Conservation (phyloP, 2,797 vertebrate species). For the Halcyon badia region DNA sequence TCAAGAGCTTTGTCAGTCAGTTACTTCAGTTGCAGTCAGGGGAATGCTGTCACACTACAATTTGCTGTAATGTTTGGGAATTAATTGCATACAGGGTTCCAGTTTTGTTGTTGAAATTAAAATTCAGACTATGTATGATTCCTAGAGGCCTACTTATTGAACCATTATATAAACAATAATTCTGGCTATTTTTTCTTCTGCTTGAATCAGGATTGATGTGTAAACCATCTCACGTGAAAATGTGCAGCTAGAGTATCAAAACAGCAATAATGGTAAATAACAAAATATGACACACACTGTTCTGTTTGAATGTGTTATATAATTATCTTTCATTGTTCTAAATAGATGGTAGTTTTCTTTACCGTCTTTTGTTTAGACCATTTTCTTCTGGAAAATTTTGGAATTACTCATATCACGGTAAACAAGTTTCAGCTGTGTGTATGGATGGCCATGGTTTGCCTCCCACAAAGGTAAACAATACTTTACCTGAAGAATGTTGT, state of each 20-base stretch:
- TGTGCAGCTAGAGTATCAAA: neutral
- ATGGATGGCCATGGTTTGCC: accelerated
- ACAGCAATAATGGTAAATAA: neutral
- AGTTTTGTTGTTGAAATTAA: neutral
- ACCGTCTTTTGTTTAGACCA: neutral
- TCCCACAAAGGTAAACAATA: neutral
- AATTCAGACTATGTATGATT: neutral
- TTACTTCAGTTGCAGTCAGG: neutral
- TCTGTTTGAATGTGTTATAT: neutral
- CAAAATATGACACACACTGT: neutral
- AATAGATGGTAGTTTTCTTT: neutral
- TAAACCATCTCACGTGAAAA: neutral
- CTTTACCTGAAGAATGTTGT: neutral
- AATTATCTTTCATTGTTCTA: neutral
- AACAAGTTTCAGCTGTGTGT: neutral
- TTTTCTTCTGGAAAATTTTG: neutral
- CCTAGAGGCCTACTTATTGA: neutral
- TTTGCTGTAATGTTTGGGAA: neutral
- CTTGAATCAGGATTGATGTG: neutral
- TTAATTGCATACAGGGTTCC: neutral
- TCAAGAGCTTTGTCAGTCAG: neutral
- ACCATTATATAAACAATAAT: neutral
- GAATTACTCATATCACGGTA: neutral
- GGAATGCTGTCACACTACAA: neutral
- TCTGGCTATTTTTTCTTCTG: neutral